Percentiles rank a stretch among this genome's conserved stretches.
Conservation (phyloP, 2,888 invertebrate genomes). For the Ichneumoninae sp. region DNA sequence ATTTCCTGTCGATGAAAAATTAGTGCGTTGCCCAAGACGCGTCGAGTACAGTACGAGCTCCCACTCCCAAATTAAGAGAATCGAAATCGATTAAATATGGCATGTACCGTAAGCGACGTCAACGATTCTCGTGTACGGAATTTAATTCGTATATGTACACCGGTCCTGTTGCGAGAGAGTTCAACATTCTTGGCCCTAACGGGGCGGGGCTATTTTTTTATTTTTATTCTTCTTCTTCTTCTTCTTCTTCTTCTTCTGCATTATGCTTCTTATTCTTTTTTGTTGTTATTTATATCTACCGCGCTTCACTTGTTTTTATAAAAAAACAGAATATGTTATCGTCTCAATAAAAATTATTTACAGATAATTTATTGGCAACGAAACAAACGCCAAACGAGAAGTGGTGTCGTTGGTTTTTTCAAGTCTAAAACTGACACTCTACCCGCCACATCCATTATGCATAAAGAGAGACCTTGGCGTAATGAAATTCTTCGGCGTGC, state of each 20-base stretch:
- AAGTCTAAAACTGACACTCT: slow-evolving; percentile 54
- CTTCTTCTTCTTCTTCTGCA: not conserved
- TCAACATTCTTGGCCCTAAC: slow-evolving; percentile 27
- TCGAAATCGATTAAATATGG: slow-evolving; percentile 54
- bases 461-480: slow-evolving; percentile 59
- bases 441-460: slow-evolving; percentile 60
- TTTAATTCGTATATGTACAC: slow-evolving; percentile 41
- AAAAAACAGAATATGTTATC: not conserved
- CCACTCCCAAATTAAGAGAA: slow-evolving; percentile 47
- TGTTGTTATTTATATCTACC: not conserved
- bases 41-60: slow-evolving; percentile 11
- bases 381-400: not conserved
- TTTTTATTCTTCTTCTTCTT: not conserved
- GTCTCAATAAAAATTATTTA: not conserved
- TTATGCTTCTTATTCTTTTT: not conserved
- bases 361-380: not conserved
- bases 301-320: not conserved
- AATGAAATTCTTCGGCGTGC: slow-evolving; percentile 61
- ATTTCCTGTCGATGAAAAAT: too few relatives aligned
- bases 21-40: too few relatives aligned
- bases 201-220: slow-evolving; percentile 15
- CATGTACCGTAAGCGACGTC: slow-evolving; percentile 56
- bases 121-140: slow-evolving; percentile 43
- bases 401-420: slow-evolving; percentile 24
- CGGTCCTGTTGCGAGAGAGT: slow-evolving; percentile 12